These are phyloP conservation scores for Megastigmus dorsalis DNA, from an alignment of 2,888 invertebrate genomes.

Conservation along the genomic window DNA sequence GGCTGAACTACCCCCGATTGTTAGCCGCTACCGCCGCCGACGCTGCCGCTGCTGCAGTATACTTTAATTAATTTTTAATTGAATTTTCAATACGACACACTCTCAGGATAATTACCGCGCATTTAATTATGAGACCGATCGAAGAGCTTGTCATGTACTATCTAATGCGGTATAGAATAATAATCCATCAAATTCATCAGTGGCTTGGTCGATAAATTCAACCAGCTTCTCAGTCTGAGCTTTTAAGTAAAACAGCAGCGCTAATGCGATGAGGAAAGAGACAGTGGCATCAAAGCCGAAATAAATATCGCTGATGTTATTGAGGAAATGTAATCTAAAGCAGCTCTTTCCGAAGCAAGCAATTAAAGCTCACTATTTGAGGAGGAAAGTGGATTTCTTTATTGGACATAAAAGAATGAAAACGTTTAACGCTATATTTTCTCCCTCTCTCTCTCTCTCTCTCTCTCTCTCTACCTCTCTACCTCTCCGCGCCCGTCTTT, in stretches of 20 bases:
- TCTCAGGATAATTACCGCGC: too few species aligned
- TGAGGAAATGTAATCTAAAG: conserved; percentile 40
- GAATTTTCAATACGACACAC: neutral
- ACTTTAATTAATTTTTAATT: conserved; percentile 13
- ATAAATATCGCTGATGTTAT: conserved; percentile 55
- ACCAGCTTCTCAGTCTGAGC: too few species aligned
- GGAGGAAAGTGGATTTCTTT: conserved; percentile 47
- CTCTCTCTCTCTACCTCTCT: neutral
- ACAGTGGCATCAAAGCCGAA: conserved; percentile 4
- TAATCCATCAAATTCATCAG: too few species aligned
- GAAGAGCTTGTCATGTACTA: too few species aligned
- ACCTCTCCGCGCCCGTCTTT: neutral
- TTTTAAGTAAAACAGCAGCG: neutral
- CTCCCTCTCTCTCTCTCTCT: neutral
- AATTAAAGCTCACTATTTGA: conserved; percentile 43
- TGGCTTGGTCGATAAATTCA: neutral
- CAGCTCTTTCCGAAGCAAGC: conserved; percentile 11
- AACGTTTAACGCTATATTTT: conserved; percentile 28
- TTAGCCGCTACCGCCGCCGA: too few species aligned
- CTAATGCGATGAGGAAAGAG: too few species aligned
- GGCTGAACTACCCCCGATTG: too few species aligned
- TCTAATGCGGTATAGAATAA: too few species aligned
- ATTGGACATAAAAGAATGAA: conserved; percentile 20
- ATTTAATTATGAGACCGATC: too few species aligned
- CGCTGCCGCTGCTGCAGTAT: too few species aligned